A percentile compares a stretch with the other conserved stretches of the same genome.
Evolutionary conservation across 2,888 invertebrate genomes (phyloP).

Genomic region (Drosophila flavopinicola): DNA sequence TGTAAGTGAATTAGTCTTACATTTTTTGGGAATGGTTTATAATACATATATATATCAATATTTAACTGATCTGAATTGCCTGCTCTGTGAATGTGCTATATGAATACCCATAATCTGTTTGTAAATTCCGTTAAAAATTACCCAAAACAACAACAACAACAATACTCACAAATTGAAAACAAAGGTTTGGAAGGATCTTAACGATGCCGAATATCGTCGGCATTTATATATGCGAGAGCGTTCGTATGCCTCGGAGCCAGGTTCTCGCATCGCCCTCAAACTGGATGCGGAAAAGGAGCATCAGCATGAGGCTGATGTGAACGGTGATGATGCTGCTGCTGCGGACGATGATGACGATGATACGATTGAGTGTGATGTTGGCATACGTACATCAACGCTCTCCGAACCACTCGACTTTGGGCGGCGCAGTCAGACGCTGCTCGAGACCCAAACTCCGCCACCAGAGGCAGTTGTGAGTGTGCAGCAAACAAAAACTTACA

Average conservation of each 20-base stretch:
- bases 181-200: slow-evolving; percentile 84
- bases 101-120: slow-evolving; percentile 50
- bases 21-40: neutral
- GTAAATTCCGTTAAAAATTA: slow-evolving; percentile 46
- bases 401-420: slow-evolving; percentile 79
- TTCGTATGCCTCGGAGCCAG: slow-evolving; percentile 83
- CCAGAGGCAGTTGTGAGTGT: slow-evolving; percentile 68
- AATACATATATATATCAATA: neutral
- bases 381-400: slow-evolving; percentile 75
- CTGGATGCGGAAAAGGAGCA: slow-evolving; percentile 70
- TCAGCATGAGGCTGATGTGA: slow-evolving; percentile 20
- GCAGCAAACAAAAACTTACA: slow-evolving; percentile 30
- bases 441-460: slow-evolving; percentile 53
- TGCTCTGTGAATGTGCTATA: slow-evolving; percentile 49
- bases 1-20: slow-evolving; percentile 67
- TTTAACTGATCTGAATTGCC: slow-evolving; percentile 28
- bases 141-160: slow-evolving; percentile 15
- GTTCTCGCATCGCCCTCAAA: slow-evolving; percentile 81
- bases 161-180: too few species aligned
- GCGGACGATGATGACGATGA: slow-evolving; percentile 63
- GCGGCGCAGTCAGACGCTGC: slow-evolving; percentile 67
- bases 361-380: slow-evolving; percentile 68
- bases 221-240: slow-evolving; percentile 83
- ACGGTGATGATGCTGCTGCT: slow-evolving; percentile 13
- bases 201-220: slow-evolving; percentile 80